Base-by-base conservation (phyloP, 2,113 vertebrate species). In the Paradoxurus hermaphroditus region DNA sequence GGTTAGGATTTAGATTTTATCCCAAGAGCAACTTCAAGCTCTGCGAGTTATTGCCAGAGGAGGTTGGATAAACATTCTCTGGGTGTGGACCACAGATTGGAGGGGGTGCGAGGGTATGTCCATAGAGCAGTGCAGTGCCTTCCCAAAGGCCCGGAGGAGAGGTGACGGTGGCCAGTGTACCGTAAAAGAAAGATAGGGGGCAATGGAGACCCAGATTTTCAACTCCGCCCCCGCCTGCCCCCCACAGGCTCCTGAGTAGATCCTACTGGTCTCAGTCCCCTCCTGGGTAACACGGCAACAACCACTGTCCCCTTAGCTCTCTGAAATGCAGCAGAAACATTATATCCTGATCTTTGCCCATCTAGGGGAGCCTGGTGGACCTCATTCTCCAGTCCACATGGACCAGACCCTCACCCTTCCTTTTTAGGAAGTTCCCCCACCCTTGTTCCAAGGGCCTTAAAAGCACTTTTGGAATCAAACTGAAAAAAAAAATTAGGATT, bases 271-370 rank as follows among this genome's bases (percentile, higher is more conserved):
- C 29, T 31, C 27, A 3, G 9, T 18, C 36, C 36, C 15, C 36
- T 62, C 27, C 36, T 62, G 19, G 36, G 25, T 41, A 19, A 29
- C 56, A 19, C 2, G 25, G 81, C 81, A 41, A 31, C 18, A 62
- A 41, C 36, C 25, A 41, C 15, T 18, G 1, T 44, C 25, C 2
- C 1, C 16, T 83, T 41, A 41, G 56, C 56, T 84, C 36, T 62
- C 34, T 4, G 56, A 75, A 44, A n/a, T 0, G 0, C 19, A 51
- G 19, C 1, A 31, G 18, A 51, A 41, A 73, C 27, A 11, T 23
- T 29, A 0, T 0, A 1, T 4, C 39, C 14, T 36, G 11, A 19
- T 49, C 14, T 31, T 13, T 14, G 18, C 25, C 16, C 3, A 0
- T 11, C 27, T 10, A 1, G 19, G 27, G 25, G 27, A 7, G 0